Evolutionary conservation across 2,888 invertebrate genomes (phyloP).

Genomic region (Napeogenes sylphis): DNA sequence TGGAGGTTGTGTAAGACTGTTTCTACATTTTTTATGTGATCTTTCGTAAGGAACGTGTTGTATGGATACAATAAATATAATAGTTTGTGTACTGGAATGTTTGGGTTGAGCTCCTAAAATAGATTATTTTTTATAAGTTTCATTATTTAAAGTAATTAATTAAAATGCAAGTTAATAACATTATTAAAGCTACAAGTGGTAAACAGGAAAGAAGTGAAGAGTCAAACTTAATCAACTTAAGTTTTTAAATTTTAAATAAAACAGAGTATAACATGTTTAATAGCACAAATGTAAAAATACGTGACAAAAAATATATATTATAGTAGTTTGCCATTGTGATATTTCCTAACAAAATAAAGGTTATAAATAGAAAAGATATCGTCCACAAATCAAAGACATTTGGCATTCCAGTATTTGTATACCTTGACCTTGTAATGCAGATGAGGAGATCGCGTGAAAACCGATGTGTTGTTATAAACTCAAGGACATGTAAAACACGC

Average conservation of each 20-base stretch:
- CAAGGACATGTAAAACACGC: slow-evolving; percentile 20
- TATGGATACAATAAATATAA: slow-evolving; percentile 91
- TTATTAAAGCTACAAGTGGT: too few species aligned
- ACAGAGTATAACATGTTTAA: too few species aligned
- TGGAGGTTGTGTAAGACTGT: slow-evolving; percentile 82
- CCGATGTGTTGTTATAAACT: slow-evolving; percentile 12
- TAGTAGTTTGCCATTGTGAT: too few species aligned
- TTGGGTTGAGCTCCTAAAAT: slow-evolving; percentile 83
- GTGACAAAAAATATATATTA: too few species aligned
- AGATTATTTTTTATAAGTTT: neutral
- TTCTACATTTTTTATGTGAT: slow-evolving; percentile 84
- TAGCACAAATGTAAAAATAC: too few species aligned
- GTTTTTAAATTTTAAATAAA: too few species aligned
- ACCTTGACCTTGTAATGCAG: slow-evolving; percentile 32
- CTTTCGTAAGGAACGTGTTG: slow-evolving; percentile 85
- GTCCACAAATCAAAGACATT: neutral
- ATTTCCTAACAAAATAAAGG: neutral
- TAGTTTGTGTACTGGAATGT: slow-evolving; percentile 81
- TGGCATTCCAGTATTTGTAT: neutral
- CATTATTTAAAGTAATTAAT: too few species aligned
- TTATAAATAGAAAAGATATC: slow-evolving; percentile 9
- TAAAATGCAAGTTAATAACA: too few species aligned
- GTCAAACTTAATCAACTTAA: too few species aligned
- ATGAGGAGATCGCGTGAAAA: slow-evolving; percentile 29
- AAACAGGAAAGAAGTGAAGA: too few species aligned